Percentiles rank a stretch among this genome's conserved stretches.
These are phyloP conservation scores for Neodiprion virginianus DNA, from an alignment of 1,140 invertebrate genomes.

Conservation along the genomic window DNA sequence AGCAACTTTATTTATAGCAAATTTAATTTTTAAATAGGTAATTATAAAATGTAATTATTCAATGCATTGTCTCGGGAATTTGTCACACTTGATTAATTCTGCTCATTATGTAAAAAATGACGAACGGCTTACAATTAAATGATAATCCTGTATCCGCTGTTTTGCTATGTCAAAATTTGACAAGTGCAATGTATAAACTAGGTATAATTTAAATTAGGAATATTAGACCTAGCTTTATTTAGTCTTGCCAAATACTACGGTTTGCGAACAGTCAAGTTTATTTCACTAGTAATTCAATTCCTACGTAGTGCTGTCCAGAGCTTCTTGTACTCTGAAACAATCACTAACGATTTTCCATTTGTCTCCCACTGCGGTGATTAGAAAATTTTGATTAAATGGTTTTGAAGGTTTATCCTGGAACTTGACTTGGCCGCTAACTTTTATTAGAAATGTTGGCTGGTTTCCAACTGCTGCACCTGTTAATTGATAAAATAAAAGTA, in stretches of 20 bases:
- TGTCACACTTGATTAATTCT: not conserved
- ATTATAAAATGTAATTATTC: not conserved
- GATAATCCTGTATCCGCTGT: too few species aligned
- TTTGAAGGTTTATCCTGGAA: slow-evolving; percentile 67
- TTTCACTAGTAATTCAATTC: not conserved
- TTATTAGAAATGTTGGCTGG: slow-evolving; percentile 76
- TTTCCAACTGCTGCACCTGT: slow-evolving; percentile 66
- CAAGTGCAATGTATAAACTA: too few species aligned
- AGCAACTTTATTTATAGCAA: too few species aligned
- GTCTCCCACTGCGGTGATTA: slow-evolving; percentile 81
- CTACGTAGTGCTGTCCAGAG: slow-evolving; percentile 27
- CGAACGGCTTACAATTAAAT: too few species aligned
- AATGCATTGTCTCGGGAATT: not conserved
- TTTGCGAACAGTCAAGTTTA: too few species aligned
- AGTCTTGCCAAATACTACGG: too few species aligned
- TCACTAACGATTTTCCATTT: slow-evolving; percentile 92
- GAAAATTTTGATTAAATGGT: slow-evolving; percentile 81
- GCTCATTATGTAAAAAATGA: too few species aligned
- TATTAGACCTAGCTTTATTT: too few species aligned
- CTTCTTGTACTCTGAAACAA: slow-evolving; percentile 78
- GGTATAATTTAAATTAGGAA: too few species aligned
- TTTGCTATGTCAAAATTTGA: too few species aligned
- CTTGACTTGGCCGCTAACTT: slow-evolving; percentile 76
- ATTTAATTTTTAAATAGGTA: not conserved
- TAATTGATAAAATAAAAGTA: slow-evolving; percentile 18